These are phyloP conservation scores for Clostera curtula DNA, from an alignment of 2,888 invertebrate genomes.

Conservation along the genomic window DNA sequence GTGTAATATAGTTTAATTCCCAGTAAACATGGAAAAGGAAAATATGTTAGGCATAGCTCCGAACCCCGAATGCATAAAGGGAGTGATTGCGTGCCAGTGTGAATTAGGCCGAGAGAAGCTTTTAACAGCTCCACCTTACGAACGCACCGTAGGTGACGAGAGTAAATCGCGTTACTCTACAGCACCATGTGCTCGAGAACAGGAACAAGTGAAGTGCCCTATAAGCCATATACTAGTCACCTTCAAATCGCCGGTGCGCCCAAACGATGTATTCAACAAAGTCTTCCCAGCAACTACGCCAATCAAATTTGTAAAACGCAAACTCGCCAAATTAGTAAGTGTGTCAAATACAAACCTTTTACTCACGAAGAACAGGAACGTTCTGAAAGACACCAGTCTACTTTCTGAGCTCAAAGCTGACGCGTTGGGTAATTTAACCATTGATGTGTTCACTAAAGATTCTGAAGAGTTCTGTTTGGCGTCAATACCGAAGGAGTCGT, in stretches of 20 bases:
- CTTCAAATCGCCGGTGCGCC: conserved; percentile 55
- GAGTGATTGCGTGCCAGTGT: conserved; percentile 52
- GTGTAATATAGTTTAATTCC: background rate
- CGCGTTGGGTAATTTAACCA: conserved; percentile 45
- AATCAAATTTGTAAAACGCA: conserved; percentile 57
- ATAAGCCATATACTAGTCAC: conserved; percentile 55
- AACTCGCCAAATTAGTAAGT: conserved; percentile 55
- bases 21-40: conserved; percentile 4
- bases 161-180: conserved; percentile 42
- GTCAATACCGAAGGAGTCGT: conserved; percentile 57
- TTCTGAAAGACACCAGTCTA: conserved; percentile 53
- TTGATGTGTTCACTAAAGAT: conserved; percentile 65
- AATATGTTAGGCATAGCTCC: conserved; percentile 40
- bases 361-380: conserved; percentile 55
- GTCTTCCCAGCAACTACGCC: conserved; percentile 61
- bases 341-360: conserved; percentile 53
- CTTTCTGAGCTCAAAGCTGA: conserved; percentile 57
- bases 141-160: conserved; percentile 35
- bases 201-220: conserved; percentile 52
- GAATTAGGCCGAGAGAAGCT: conserved; percentile 63
- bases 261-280: conserved; percentile 55
- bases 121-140: conserved; percentile 59
- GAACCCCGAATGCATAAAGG: conserved; percentile 35
- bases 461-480: conserved; percentile 54
- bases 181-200: conserved; percentile 50